A percentile compares a stretch with the other conserved stretches of the same genome.
Evolutionary conservation across 2,113 vertebrate genomes (phyloP).

Genomic region (Mus pahari): DNA sequence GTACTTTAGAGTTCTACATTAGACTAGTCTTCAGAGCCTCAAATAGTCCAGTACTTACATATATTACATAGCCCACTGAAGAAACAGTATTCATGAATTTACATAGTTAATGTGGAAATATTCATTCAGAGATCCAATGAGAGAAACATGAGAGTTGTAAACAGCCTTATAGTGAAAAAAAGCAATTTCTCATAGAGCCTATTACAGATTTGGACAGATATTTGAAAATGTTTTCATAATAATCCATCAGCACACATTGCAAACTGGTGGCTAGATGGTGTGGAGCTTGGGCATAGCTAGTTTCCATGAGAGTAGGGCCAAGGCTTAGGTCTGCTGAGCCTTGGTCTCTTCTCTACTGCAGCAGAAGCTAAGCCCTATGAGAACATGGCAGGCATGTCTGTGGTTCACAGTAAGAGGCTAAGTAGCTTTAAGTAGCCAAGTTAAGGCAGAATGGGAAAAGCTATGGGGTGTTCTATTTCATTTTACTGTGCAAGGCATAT

Average conservation of each 20-base stretch:
- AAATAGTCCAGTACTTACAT: background rate
- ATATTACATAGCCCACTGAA: background rate
- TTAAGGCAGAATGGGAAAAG: background rate
- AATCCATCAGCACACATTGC: background rate
- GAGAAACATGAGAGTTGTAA: background rate
- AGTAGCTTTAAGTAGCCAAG: background rate
- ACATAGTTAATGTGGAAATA: background rate
- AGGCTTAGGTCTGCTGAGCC: background rate
- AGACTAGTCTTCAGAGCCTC: background rate
- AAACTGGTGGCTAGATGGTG: background rate
- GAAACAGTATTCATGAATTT: background rate
- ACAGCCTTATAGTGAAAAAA: background rate
- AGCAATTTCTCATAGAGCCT: background rate
- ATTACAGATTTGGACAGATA: background rate
- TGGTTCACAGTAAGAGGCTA: background rate
- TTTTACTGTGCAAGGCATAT: background rate
- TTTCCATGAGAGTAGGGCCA: background rate
- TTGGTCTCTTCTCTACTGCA: background rate
- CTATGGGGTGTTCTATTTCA: background rate
- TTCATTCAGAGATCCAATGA: background rate
- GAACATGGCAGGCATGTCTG: background rate
- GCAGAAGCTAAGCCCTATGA: background rate
- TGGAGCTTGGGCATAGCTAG: background rate
- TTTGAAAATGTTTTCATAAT: background rate
- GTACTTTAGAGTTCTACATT: background rate